A percentile compares a stretch with the other conserved stretches of the same genome.
These are phyloP conservation scores for Oncorhynchus tshawytscha DNA, from an alignment of 2,113 vertebrate genomes.

Conservation along the genomic window DNA sequence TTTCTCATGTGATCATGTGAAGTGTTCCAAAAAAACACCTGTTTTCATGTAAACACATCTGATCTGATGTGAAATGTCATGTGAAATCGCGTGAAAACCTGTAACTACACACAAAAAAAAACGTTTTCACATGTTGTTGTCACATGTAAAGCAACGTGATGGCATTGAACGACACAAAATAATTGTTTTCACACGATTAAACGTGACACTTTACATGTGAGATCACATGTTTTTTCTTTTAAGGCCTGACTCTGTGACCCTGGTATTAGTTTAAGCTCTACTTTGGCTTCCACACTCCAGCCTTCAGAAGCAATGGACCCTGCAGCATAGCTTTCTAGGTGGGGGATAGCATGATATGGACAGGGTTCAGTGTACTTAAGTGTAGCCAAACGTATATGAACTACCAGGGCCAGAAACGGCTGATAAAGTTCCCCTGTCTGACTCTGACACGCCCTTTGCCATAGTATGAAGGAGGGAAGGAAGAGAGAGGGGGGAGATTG, in stretches of 20 bases:
- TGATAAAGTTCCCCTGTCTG: neutral
- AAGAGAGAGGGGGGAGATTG: neutral
- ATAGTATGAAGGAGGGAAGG: conserved; percentile 1
- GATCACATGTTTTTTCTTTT: neutral
- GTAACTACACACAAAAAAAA: no score
- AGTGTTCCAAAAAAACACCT: no score
- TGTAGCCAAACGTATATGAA: neutral
- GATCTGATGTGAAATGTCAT: no score
- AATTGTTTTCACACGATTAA: no score
- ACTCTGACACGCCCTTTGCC: neutral
- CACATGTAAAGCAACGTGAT: no score
- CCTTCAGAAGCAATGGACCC: neutral
- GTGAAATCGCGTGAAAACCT: no score
- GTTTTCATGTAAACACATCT: no score
- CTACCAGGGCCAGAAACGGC: neutral
- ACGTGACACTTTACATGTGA: no score
- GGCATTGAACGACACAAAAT: no score
- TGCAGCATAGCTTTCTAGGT: conserved; percentile 29
- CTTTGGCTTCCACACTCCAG: neutral
- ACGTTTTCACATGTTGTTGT: no score
- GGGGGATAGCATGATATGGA: conserved; percentile 24
- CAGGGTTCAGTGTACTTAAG: neutral
- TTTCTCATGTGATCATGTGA: no score
- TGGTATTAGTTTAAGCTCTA: neutral
- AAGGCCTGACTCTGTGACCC: neutral